Evolutionary conservation across 2,888 invertebrate species (phyloP), one percentile per base, ranked within the genome.

Genomic region (Ligdia adustata): DNA sequence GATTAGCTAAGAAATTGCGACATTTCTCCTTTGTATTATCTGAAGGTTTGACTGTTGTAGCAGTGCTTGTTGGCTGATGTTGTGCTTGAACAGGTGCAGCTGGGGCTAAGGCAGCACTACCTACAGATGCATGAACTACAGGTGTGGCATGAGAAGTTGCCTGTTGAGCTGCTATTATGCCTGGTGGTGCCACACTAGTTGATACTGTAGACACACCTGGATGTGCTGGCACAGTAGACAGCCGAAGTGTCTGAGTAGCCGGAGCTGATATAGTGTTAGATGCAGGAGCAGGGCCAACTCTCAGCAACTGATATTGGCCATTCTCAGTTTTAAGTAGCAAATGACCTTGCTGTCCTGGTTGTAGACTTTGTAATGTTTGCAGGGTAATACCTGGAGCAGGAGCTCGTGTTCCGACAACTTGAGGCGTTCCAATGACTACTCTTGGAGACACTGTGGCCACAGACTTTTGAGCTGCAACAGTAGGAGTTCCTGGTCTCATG

Each of bases 241-340:
- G 93, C 78, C 97, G 94, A 89, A 96, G 95, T 76, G 95, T 93
- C 79, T 94, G 94, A 74, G 93, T 83, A 73, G 91, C 92, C 64
- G 92, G 91, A 76, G 91, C 90, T 70, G 93, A 90, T 64, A 92
- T 90, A 46, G 79, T 75, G 68, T 66, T 74, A 63, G 93, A 91
- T 48, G 92, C 84, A 61, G 48, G 48, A 9, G 48, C 48, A n/a
- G 96, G 95, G 60, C 96, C 96, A 69, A 97, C 96, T 82, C 97
- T 94, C 76, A 98, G 91, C 81, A 99, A 91, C 87, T 98, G 98
- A 89, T 96, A 96, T 86, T 97, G 97, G 75, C 98, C 98, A 92
- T 96, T 98, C 91, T 98, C 98, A 76, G 98, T 98, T 92, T 98
- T 98, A 82, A 98, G 92, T 79, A 98, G 93, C 82, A 98, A 92